phyloP scores from a whole-genome alignment of 35 echinoderm and acorn worm genomes.

The Stichopus chloronotus region DNA sequence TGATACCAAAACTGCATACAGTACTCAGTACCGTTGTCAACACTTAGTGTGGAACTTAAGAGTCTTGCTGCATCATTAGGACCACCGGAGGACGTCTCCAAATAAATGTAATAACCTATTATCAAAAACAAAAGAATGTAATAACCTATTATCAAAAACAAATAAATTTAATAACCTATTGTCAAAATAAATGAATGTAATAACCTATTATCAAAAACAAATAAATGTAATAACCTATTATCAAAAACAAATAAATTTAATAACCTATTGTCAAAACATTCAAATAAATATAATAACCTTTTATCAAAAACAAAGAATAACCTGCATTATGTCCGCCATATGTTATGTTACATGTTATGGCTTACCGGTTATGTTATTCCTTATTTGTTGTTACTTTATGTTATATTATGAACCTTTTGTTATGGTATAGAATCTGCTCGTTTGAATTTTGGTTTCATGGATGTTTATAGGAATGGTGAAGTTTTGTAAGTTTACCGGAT shows the following conservation, averaged over 20 bases:
- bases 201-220: constrained; percentile 71
- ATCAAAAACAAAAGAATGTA: constrained; percentile 49
- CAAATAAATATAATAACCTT: constrained; percentile 87
- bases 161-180: constrained; percentile 85
- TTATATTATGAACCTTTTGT: no score
- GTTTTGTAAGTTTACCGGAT: no score
- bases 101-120: constrained; percentile 85
- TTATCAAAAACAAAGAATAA: background rate
- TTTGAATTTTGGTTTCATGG: no score
- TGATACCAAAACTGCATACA: constrained; percentile 92
- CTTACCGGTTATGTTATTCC: no score
- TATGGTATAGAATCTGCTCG: no score
- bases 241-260: constrained; percentile 76
- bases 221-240: constrained; percentile 84
- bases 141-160: constrained; percentile 68
- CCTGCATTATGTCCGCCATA: no score
- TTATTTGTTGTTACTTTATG: no score
- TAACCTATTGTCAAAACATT: constrained; percentile 66
- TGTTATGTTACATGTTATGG: no score
- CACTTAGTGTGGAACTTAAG: constrained; percentile 34
- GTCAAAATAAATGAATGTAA: constrained; percentile 75
- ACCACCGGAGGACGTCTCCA: constrained; percentile 61
- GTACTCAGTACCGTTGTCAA: constrained; percentile 10
- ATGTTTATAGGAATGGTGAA: no score
- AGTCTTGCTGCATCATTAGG: constrained; percentile 50